phyloP scores from a whole-genome alignment of 2,113 vertebrate genomes.

The Clupea harengus region DNA sequence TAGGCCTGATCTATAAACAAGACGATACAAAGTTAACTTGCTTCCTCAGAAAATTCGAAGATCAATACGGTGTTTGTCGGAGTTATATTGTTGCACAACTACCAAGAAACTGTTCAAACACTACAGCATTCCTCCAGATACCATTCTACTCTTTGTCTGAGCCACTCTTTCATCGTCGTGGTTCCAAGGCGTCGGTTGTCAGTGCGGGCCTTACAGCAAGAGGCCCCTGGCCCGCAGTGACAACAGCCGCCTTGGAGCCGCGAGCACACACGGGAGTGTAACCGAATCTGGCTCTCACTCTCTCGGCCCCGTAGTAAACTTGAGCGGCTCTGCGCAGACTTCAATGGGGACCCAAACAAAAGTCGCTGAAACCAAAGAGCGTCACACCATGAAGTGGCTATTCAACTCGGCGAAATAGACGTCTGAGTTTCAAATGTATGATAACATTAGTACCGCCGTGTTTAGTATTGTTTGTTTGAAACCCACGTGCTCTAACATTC shows the following conservation, averaged over 20 bases:
- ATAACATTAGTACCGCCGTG: slow-evolving; percentile 5
- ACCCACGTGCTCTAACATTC: slow-evolving; percentile 9
- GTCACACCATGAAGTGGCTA: slow-evolving; percentile 12
- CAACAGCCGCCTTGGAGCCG: slow-evolving; percentile 19
- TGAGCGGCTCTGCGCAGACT: slow-evolving; percentile 16
- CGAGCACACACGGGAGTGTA: slow-evolving; percentile 15
- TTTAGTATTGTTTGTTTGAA: slow-evolving; percentile 17
- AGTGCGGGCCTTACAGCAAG: not conserved
- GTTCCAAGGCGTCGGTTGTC: slow-evolving; percentile 10
- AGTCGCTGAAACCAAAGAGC: slow-evolving; percentile 20
- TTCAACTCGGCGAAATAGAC: not conserved
- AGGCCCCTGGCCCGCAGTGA: slow-evolving; percentile 18
- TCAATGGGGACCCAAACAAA: slow-evolving; percentile 19
- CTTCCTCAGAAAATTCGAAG: not conserved
- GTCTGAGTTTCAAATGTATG: slow-evolving; percentile 12
- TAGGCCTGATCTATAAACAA: not conserved
- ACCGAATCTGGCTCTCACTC: slow-evolving; percentile 14
- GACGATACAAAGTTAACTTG: not conserved
- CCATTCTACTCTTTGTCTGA: not conserved
- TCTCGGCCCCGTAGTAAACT: slow-evolving; percentile 20
- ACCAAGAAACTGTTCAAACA: slow-evolving; percentile 13
- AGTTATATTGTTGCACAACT: not conserved
- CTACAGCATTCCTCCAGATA: slow-evolving; percentile 6
- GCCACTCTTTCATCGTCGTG: slow-evolving; percentile 7
- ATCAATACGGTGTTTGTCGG: not conserved